These are phyloP conservation scores for Panurus biarmicus DNA, from an alignment of 2,113 vertebrate genomes.

Conservation along the genomic window DNA sequence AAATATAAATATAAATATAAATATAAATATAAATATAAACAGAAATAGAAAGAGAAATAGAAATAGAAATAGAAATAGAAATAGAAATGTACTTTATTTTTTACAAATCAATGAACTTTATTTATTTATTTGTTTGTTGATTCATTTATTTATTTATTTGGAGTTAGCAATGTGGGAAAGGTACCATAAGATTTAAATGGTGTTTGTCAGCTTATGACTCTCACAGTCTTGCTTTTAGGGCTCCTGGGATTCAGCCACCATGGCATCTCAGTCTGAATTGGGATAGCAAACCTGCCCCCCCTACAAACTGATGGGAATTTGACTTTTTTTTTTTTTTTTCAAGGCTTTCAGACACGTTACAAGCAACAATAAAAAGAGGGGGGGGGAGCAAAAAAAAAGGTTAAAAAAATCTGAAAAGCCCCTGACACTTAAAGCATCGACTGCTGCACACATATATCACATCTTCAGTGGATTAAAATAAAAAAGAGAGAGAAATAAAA, in stretches of 20 bases:
- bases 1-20: no score
- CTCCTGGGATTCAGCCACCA: background rate
- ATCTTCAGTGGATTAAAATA: background rate
- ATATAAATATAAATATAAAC: no score
- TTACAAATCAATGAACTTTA: no score
- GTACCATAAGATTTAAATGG: background rate
- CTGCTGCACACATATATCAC: background rate
- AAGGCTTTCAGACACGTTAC: background rate
- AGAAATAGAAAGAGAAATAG: no score
- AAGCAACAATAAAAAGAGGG: background rate
- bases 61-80: no score
- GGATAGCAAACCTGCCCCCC: background rate
- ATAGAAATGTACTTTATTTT: no score
- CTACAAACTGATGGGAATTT: background rate
- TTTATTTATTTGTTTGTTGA: no score
- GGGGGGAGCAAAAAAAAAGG: accelerated
- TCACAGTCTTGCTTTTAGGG: background rate
- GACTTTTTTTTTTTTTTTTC: background rate
- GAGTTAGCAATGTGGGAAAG: no score
- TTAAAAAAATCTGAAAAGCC: background rate
- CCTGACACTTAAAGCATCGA: background rate
- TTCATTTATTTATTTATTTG: no score
- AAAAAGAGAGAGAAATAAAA: background rate
- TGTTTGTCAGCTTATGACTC: background rate
- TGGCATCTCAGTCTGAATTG: background rate